Percentiles rank a stretch among this genome's conserved stretches.
Conservation (phyloP, 2,888 invertebrate genomes). For the Cantharis nigra region DNA sequence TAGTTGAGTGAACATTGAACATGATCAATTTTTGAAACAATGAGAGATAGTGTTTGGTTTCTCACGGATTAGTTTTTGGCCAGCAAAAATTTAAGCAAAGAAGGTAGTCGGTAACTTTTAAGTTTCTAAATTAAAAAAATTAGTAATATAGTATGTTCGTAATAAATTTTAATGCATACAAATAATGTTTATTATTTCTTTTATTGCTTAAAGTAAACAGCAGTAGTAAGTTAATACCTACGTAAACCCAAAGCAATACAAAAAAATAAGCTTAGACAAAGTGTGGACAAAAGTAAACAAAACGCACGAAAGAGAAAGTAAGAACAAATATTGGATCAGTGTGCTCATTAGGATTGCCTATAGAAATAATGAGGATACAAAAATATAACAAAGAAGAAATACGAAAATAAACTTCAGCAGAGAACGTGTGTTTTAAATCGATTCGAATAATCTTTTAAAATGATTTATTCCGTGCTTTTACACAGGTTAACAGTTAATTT, state of each 20-base stretch:
- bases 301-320: neutral
- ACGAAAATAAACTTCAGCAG: neutral
- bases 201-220: neutral
- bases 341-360: neutral
- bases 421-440: neutral
- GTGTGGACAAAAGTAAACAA: neutral
- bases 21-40: neutral
- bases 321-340: neutral
- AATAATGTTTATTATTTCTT: neutral
- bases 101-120: neutral
- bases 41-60: neutral
- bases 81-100: neutral
- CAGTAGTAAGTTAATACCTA: neutral
- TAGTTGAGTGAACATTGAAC: neutral
- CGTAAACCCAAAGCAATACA: neutral
- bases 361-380: neutral
- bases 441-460: neutral
- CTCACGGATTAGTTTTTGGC: neutral
- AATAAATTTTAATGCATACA: neutral
- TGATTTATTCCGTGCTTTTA: neutral
- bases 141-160: neutral
- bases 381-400: neutral
- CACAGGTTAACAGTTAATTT: neutral
- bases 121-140: neutral
- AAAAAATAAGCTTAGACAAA: neutral